Evolutionary conservation across 2,113 vertebrate genomes (phyloP), one percentile per base, ranked within the genome.

Genomic region (Chroicocephalus ridibundus): DNA sequence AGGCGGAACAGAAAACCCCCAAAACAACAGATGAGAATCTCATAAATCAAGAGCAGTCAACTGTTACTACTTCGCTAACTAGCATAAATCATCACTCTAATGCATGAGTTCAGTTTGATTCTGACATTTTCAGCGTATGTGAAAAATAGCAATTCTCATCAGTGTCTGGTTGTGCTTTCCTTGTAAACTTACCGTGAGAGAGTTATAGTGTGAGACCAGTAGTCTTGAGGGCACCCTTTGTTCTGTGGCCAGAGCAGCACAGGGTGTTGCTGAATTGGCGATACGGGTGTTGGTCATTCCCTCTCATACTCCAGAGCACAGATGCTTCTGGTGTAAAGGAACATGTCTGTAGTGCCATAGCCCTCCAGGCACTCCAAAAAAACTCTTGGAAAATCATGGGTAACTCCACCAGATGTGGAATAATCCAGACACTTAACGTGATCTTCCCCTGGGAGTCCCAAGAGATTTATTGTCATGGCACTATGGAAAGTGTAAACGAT

Each of bases 121-220:
- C 15, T 46, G 24, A 74, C 24, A 44, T 79, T 86, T 86, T 78
- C 81, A 84, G 31, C 3, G 1, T 75, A 61, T 32, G 8, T 55
- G 34, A 74, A 84, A 44, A 40, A 71, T 25, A 94, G 11, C 12
- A 72, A 27, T 82, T 40, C 13, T 76, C 49, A 44, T 14, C 11
- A 69, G 11, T 58, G 34, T 26, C 58, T 88, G 52, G 14, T 64
- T 61, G 25, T 10, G 13, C 13, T 47, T 22, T 38, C 18, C 44
- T 78, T 22, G 2, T 70, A 34, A 54, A 87, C 61, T 57, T 32
- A 2, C 0, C 25, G 10, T 0, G 4, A 31, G n/a, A 42, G 14
- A 46, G 14, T 12, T 44, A 15, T 0, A 14, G 4, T 38, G 17
- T 58, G 26, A 60, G 15, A 52, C 8, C 8, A 34, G 18, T 38